Percentiles rank a stretch among this genome's conserved stretches.
Evolutionary conservation across 1,140 invertebrate genomes (phyloP).

Genomic region (Ridgeia piscesae): DNA sequence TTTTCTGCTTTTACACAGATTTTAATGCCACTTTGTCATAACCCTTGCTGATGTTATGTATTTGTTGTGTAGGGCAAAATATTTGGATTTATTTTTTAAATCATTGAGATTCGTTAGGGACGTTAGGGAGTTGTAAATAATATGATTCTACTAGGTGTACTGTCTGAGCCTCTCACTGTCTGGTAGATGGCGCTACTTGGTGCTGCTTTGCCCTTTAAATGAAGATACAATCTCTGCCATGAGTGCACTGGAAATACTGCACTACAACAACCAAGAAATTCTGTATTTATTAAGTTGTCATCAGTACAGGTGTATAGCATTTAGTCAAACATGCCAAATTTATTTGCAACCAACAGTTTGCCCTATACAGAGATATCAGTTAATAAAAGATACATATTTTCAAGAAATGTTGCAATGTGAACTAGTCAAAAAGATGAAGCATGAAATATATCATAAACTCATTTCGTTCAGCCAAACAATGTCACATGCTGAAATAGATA

Average conservation of each 20-base stretch:
- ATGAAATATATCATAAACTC: background rate
- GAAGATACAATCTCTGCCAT: background rate
- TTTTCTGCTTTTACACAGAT: background rate
- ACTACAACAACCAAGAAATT: background rate
- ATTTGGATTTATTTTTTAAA: background rate
- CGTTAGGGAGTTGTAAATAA: background rate
- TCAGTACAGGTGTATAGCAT: too few relatives aligned
- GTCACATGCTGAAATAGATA: background rate
- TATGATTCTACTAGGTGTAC: background rate
- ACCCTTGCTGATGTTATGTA: background rate
- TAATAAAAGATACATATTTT: background rate
- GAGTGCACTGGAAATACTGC: background rate
- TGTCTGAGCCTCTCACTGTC: background rate
- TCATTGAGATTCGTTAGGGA: background rate
- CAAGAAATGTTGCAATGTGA: background rate
- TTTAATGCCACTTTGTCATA: background rate
- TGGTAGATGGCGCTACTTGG: background rate
- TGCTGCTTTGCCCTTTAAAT: background rate
- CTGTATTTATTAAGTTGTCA: too few relatives aligned
- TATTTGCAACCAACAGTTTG: background rate
- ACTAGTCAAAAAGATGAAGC: background rate
- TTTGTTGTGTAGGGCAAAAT: background rate
- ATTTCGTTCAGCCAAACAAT: background rate
- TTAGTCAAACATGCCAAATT: background rate
- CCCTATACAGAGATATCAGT: background rate